These are phyloP conservation scores for Enteromius viviparus DNA, from an alignment of 2,797 vertebrate species.

Conservation along the genomic window DNA sequence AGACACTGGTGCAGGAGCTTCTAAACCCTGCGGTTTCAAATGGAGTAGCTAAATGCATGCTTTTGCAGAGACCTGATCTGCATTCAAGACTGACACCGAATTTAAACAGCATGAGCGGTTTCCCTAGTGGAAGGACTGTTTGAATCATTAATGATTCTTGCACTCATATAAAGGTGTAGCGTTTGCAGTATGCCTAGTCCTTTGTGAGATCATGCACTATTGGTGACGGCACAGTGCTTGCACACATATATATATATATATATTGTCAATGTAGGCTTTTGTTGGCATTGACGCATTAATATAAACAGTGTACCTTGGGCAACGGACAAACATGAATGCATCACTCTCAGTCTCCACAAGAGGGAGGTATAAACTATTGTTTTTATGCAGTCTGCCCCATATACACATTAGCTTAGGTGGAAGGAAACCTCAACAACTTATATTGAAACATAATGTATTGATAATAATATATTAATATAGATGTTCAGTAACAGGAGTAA, in stretches of 20 bases:
- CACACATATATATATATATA: not conserved
- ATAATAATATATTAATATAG: too few relatives aligned
- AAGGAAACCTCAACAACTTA: not conserved
- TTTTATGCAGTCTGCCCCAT: not conserved
- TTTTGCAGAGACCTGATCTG: not conserved
- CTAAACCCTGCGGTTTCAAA: not conserved
- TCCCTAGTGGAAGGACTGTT: slow-evolving; percentile 5
- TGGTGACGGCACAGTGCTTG: not conserved
- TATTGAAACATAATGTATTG: not conserved
- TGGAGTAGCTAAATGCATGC: slow-evolving; percentile 10
- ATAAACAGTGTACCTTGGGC: not conserved
- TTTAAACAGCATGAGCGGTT: slow-evolving; percentile 8
- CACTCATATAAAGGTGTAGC: not conserved
- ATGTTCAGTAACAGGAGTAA: not conserved
- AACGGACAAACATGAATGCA: not conserved
- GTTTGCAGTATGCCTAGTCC: not conserved
- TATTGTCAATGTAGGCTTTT: not conserved
- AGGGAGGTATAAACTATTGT: slow-evolving; percentile 31
- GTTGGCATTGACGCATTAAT: not conserved
- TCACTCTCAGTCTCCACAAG: slow-evolving; percentile 54
- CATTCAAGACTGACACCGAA: slow-evolving; percentile 4
- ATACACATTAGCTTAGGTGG: not conserved
- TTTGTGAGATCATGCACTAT: not conserved
- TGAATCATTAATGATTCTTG: slow-evolving; percentile 43
- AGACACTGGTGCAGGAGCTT: not conserved